A percentile compares a stretch with the other conserved stretches of the same genome.
phyloP scores from a whole-genome alignment of 2,797 vertebrate species.

The Hapalemur alaotrensis region DNA sequence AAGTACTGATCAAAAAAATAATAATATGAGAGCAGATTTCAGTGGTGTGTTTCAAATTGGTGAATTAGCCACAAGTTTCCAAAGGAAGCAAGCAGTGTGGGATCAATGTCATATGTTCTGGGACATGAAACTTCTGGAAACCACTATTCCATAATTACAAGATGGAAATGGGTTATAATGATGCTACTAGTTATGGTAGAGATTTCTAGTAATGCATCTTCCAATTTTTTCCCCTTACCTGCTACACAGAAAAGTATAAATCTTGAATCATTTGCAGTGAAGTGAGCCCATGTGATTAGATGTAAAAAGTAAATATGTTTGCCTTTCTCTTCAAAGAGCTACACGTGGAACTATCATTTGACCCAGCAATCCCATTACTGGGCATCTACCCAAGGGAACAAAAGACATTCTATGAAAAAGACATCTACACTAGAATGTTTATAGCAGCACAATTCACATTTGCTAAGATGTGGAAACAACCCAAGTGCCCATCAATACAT shows the following conservation, averaged over 20 bases:
- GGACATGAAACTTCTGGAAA: background rate
- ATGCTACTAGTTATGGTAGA: background rate
- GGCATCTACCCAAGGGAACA: too few species aligned
- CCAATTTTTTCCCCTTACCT: background rate
- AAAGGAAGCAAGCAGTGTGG: background rate
- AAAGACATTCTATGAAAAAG: too few species aligned
- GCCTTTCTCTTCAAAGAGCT: too few species aligned
- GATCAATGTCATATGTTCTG: background rate
- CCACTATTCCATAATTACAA: background rate
- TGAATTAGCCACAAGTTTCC: background rate
- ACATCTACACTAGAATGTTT: too few species aligned
- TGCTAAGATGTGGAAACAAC: too few species aligned
- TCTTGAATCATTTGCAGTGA: background rate
- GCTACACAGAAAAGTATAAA: rapidly evolving
- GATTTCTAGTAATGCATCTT: background rate
- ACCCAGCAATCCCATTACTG: too few species aligned
- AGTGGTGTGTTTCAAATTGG: background rate
- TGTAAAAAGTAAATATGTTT: background rate
- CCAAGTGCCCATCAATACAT: too few species aligned
- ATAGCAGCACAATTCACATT: too few species aligned
- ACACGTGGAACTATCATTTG: too few species aligned
- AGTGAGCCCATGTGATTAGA: background rate
- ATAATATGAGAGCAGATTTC: background rate
- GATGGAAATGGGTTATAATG: background rate
- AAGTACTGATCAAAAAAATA: background rate